phyloP scores from a whole-genome alignment of 2,113 vertebrate species.

The Vidua macroura region DNA sequence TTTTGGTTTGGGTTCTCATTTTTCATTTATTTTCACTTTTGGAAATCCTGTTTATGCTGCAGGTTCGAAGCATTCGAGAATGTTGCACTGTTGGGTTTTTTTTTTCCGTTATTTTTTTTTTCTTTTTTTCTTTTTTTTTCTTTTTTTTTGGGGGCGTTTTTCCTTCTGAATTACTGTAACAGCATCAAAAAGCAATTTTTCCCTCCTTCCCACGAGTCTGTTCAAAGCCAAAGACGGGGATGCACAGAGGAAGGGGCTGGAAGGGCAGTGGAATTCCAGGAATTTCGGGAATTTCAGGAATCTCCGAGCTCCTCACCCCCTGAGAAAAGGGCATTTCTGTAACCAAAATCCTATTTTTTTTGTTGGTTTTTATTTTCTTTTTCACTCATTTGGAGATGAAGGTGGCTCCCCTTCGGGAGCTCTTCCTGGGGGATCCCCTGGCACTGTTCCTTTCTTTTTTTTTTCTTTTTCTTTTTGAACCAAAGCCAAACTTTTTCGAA shows the following conservation, averaged over 20 bases:
- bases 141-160: too few relatives aligned
- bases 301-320: neutral
- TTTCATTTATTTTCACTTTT: neutral
- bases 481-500: too few relatives aligned
- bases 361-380: neutral
- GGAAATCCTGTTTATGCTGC: neutral
- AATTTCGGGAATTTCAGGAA: neutral
- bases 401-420: too few relatives aligned
- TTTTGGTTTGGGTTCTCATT: neutral
- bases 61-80: neutral
- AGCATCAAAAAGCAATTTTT: neutral
- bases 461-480: too few relatives aligned
- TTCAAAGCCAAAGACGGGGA: conserved; percentile 52
- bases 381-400: neutral
- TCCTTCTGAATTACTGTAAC: neutral
- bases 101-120: neutral
- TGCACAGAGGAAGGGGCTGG: neutral
- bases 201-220: neutral
- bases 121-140: too few relatives aligned
- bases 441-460: neutral
- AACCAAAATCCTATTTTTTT: neutral
- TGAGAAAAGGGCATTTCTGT: neutral
- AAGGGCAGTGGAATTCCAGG: neutral
- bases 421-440: neutral
- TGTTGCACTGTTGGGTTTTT: conserved; percentile 3